These are phyloP conservation scores for Euleptes europaea DNA, from an alignment of 2,113 vertebrate genomes.

Conservation along the genomic window DNA sequence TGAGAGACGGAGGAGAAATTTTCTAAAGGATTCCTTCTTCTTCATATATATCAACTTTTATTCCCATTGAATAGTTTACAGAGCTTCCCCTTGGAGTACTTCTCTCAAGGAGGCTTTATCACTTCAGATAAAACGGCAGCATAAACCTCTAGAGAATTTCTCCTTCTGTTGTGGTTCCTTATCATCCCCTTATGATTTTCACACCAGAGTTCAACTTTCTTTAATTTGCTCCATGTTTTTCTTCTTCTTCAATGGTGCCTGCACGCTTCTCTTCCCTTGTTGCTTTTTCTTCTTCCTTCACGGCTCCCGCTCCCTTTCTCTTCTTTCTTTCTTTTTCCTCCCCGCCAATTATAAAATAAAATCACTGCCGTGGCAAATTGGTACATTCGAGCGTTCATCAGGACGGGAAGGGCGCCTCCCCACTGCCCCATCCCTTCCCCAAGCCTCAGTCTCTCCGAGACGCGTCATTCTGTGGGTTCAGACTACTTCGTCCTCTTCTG, in stretches of 20 bases:
- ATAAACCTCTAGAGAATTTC: not conserved
- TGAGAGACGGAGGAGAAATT: too few species aligned
- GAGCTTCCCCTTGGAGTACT: constrained; percentile 5
- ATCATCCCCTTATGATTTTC: constrained; percentile 3
- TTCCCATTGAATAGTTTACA: not conserved
- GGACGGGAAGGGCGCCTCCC: too few species aligned
- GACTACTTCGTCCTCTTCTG: not conserved
- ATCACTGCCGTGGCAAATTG: not conserved
- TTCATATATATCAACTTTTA: not conserved
- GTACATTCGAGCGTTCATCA: not conserved
- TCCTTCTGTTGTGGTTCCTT: constrained; percentile 10
- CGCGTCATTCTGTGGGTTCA: not conserved
- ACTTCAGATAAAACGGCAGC: not conserved
- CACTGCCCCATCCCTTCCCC: not conserved
- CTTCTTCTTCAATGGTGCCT: not conserved
- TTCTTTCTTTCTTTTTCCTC: not conserved
- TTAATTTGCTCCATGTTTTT: constrained; percentile 13
- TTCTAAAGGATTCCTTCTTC: not conserved
- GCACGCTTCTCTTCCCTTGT: not conserved
- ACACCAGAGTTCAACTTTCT: not conserved
- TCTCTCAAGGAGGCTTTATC: constrained; percentile 15
- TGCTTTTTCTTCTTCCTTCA: not conserved
- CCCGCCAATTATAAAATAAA: not conserved
- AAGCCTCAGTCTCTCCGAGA: not conserved
- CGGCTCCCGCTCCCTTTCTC: not conserved